Evolutionary conservation across 2,888 invertebrate species (phyloP).

Genomic region (Polyommatus icarus): DNA sequence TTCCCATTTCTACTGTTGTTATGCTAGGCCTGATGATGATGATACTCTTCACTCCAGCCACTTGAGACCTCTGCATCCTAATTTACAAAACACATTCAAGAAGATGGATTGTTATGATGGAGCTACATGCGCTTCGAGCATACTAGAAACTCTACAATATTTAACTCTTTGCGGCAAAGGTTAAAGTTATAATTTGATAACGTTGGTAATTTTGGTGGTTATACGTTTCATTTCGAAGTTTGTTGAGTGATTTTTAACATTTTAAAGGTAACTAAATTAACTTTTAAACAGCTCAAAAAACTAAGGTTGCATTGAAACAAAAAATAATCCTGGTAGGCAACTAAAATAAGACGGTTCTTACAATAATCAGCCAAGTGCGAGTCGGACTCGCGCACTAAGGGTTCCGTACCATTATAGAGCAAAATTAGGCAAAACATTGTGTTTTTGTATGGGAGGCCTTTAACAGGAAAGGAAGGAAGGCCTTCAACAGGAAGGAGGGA

Average conservation of each 20-base stretch:
- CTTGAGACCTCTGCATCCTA: neutral
- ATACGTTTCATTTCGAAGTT: neutral
- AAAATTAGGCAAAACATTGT: too few relatives aligned
- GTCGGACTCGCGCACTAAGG: too few relatives aligned
- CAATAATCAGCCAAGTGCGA: too few relatives aligned
- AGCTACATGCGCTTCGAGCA: neutral
- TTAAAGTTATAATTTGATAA: neutral
- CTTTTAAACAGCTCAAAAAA: too few relatives aligned
- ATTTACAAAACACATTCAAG: constrained; percentile 13
- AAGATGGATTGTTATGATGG: neutral
- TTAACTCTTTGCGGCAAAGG: neutral
- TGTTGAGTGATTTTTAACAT: neutral
- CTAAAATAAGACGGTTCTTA: neutral
- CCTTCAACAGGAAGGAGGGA: too few relatives aligned
- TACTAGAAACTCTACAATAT: neutral
- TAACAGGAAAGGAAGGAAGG: too few relatives aligned
- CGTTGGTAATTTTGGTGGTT: neutral
- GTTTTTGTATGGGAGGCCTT: too few relatives aligned
- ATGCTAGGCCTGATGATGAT: neutral
- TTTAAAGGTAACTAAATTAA: neutral
- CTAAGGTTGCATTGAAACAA: neutral
- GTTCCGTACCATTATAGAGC: too few relatives aligned
- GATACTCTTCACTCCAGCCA: neutral
- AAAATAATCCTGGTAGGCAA: neutral
- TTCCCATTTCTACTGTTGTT: too few relatives aligned